A percentile compares a stretch with the other conserved stretches of the same genome.
These are phyloP conservation scores for Peromyscus melanophrys DNA, from an alignment of 2,797 vertebrate species.

Conservation along the genomic window DNA sequence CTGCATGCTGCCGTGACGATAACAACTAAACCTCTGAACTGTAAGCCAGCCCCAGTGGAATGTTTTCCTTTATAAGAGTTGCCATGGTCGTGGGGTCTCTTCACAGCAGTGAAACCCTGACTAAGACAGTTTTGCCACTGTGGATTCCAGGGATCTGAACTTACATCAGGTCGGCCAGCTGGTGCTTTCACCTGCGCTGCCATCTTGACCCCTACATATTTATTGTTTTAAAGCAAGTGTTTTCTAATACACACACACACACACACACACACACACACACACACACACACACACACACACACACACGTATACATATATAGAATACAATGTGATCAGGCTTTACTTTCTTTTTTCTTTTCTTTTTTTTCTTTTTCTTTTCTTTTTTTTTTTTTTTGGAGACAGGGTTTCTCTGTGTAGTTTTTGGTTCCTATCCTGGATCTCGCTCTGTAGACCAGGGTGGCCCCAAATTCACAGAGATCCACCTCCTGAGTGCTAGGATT, in stretches of 20 bases:
- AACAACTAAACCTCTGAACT: no score
- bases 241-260: not conserved
- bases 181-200: not conserved
- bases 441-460: not conserved
- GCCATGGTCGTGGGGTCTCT: not conserved
- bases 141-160: no score
- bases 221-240: not conserved
- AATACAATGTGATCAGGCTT: not conserved
- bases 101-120: not conserved
- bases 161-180: no score
- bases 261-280: no score
- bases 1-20: no score
- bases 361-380: no score
- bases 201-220: not conserved
- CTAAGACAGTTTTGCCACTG: not conserved
- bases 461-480: not conserved
- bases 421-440: not conserved
- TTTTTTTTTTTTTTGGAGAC: not conserved
- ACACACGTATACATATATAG: not conserved
- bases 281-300: no score
- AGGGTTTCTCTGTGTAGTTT: not conserved
- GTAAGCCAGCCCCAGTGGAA: not conserved
- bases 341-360: not conserved
- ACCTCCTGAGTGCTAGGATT: not conserved
- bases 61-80: not conserved